A percentile compares a stretch with the other conserved stretches of the same genome.
Evolutionary conservation across 2,113 vertebrate species (phyloP).

Genomic region (Chloroceryle aenea): DNA sequence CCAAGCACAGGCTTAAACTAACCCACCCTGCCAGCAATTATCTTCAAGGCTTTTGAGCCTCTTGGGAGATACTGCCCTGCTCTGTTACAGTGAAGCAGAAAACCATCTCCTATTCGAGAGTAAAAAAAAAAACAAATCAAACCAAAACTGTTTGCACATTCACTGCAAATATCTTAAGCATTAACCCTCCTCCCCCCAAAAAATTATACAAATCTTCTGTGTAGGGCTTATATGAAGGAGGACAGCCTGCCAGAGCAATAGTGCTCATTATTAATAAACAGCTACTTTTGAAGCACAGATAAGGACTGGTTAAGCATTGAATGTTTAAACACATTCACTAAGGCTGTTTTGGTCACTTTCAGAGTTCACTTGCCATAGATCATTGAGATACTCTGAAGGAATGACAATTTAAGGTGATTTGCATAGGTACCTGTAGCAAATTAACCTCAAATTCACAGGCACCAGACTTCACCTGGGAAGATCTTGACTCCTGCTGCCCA

Average conservation of each 20-base stretch:
- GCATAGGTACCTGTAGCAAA: not conserved
- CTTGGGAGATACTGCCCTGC: not conserved
- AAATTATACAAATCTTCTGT: not conserved
- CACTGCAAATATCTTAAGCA: not conserved
- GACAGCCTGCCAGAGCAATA: not conserved
- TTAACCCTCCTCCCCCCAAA: not conserved
- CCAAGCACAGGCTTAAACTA: constrained; percentile 14
- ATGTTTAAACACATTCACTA: not conserved
- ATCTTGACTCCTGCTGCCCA: not conserved
- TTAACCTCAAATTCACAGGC: not conserved
- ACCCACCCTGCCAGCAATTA: not conserved
- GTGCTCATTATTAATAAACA: not conserved
- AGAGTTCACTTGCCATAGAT: not conserved
- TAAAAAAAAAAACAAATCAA: not conserved
- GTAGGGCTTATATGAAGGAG: not conserved
- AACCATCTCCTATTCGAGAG: not conserved
- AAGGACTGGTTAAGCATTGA: not conserved
- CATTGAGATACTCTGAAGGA: not conserved
- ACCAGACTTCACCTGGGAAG: not conserved
- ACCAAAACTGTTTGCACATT: not conserved
- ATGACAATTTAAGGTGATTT: not conserved
- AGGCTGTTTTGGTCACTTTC: not conserved
- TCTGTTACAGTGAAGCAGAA: not conserved
- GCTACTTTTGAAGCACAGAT: not conserved
- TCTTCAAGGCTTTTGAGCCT: not conserved